Base-by-base conservation (phyloP, 1,140 invertebrate species). In the Gonatopus flavifemur region DNA sequence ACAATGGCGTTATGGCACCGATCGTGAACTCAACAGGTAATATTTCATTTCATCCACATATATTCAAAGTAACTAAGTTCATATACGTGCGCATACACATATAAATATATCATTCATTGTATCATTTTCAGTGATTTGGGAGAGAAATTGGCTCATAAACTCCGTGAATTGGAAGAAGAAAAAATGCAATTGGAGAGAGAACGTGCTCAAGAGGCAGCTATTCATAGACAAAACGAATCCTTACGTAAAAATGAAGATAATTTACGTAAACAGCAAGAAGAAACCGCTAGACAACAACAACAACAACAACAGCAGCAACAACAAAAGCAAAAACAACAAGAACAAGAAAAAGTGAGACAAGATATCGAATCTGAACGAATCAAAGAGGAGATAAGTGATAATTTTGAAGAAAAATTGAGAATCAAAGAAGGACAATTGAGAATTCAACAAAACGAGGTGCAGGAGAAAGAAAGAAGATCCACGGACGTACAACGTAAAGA, bases 101-200 rank as follows among this genome's bases (percentile, higher is more conserved):
- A 8, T 51, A 15, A 15, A 42, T 52, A 21, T 47, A 13, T 40
- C 41, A 44, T 28, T 44, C 30, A 5, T 20, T 21, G 15, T 15
- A 13, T 36, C 9, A 18, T 25, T 15, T 9, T 12, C 56, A 76
- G 76, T 48, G 71, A 77, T 57, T 70, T 78, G 16, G 77, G 80
- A n/a, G 80, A 82, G 52, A 81, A 78, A 61, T 62, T 80, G 28
- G 80, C 80, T 20, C 77, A 82, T 57, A 81, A 80, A 49, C 58
- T 81, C 20, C 68, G 76, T 15, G 76, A 81, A 47, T 69, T 82
- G 10, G 81, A 83, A 52, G 77, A 80, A 57, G 82, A 84, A 48
- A 81, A 81, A 49, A 75, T 77, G 65, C 70, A 76, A 18, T 50
- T 80, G 45, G 79, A 82, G 49, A 74, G 79, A 43, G 76, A 80